Evolutionary conservation across 2,888 invertebrate genomes (phyloP), one percentile per base, ranked within the genome.

Genomic region (Deroplatys truncata): DNA sequence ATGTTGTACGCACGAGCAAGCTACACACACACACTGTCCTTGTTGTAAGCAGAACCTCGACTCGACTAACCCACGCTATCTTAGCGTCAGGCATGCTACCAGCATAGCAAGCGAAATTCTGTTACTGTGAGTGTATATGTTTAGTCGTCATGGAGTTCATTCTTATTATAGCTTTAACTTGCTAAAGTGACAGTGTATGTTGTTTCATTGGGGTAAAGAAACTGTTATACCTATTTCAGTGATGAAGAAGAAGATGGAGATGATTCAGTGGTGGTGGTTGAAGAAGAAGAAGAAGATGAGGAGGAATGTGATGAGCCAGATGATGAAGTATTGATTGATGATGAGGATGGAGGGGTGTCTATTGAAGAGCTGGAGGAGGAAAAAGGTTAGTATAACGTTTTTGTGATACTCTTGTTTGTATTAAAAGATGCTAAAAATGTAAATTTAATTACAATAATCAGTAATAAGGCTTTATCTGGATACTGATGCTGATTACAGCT

Each of bases 341-440:
- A 91, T n/a, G 91, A 91, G 56, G 90, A 90, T 2, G 90, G 88
- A n/a, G 90, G 90, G 15, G 91, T 90, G n/a, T n/a, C n/a, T n/a
- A n/a, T n/a, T n/a, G n/a, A n/a, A n/a, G n/a, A n/a, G n/a, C n/a
- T n/a, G n/a, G n/a, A n/a, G n/a, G 91, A 90, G n/a, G 89, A 86
- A n/a, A 91, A 88, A 72, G 83, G 87, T 87, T 15, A 35, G 83
- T 72, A 72, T 4, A 20, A 25, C 20, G 35, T 72, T 72, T 20
- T 72, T 20, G 2, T 15, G 16, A 16, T 16, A 1, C 15, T 16
- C 16, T 10, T 56, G 56, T 56, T 15, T 56, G 3, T 16, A 20
- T 15, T 56, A 56, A 56, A 49, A 56, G 56, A 16, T 16, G 15
- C 2, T 56, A 20, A 2, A 56, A 3, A 56, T 16, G 15, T 16